A percentile compares a stretch with the other conserved stretches of the same genome.
Evolutionary conservation across 2,797 vertebrate species (phyloP).

Genomic region (Anniella stebbinsi): DNA sequence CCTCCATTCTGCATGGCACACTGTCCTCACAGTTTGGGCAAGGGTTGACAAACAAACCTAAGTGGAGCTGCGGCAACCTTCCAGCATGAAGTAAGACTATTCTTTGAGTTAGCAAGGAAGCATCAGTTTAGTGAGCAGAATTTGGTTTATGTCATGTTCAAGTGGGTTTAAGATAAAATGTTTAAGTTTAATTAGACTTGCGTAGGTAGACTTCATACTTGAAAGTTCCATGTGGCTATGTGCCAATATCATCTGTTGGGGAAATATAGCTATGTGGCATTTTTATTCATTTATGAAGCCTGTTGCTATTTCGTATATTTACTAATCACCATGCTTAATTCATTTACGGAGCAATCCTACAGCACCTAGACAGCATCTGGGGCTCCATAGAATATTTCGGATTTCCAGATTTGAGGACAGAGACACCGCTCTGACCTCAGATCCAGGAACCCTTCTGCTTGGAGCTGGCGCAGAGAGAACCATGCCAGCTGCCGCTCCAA

Average conservation of each 20-base stretch:
- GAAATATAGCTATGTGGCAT: constrained; percentile 21
- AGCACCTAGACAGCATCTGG: too few relatives aligned
- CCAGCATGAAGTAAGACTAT: background rate
- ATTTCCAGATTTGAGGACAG: too few relatives aligned
- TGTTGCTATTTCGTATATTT: background rate
- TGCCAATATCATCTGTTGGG: background rate
- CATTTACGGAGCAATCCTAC: background rate
- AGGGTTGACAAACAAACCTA: background rate
- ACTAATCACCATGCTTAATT: background rate
- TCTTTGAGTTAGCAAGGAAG: background rate
- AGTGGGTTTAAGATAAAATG: background rate
- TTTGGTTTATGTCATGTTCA: background rate
- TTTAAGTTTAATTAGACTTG: background rate
- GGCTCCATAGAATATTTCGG: too few relatives aligned
- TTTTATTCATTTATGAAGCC: background rate
- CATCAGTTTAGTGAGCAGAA: background rate
- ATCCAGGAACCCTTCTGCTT: too few relatives aligned
- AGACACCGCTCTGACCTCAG: too few relatives aligned
- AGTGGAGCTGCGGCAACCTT: background rate
- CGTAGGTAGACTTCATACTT: background rate
- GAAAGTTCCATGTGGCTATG: background rate
- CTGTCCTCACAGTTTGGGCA: background rate
- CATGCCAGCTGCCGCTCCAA: too few relatives aligned
- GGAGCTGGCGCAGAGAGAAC: too few relatives aligned
- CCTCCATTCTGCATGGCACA: background rate